These are phyloP conservation scores for Mongoloraphidia duomilia DNA, from an alignment of 2,888 invertebrate genomes.

Conservation along the genomic window DNA sequence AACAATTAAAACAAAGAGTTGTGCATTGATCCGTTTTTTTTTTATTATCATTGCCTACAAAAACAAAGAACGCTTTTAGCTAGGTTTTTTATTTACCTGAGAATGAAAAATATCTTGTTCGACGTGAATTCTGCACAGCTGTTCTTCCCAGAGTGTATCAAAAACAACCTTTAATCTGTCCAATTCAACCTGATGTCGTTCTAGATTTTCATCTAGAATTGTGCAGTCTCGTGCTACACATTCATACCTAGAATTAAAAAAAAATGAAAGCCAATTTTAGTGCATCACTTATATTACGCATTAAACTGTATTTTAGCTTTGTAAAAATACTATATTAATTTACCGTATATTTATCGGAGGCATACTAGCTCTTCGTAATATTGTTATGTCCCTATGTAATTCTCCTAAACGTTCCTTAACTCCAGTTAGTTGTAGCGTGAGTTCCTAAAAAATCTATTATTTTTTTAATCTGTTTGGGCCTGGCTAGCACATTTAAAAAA, in stretches of 20 bases:
- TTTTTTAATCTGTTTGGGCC: neutral
- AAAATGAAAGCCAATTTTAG: neutral
- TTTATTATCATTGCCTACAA: neutral
- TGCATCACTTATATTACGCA: neutral
- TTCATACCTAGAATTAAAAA: conserved; percentile 26
- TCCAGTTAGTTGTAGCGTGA: conserved; percentile 42
- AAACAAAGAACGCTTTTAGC: neutral
- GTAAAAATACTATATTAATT: neutral
- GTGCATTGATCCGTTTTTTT: neutral
- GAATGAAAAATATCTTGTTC: conserved; percentile 54
- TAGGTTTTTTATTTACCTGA: conserved; percentile 25
- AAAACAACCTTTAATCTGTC: conserved; percentile 43
- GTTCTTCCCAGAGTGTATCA: conserved; percentile 57
- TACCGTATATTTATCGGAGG: conserved; percentile 25
- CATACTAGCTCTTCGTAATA: conserved; percentile 39
- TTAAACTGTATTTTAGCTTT: neutral
- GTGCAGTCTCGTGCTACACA: conserved; percentile 41
- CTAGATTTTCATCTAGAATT: conserved; percentile 42
- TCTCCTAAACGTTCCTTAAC: conserved; percentile 51
- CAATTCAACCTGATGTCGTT: conserved; percentile 43
- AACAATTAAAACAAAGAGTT: no score
- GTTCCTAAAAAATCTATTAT: conserved; percentile 29
- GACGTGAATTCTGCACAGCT: conserved; percentile 49
- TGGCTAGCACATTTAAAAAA: neutral
- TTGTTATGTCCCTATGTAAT: conserved; percentile 52